Evolutionary conservation across 2,113 vertebrate genomes (phyloP), one percentile per base, ranked within the genome.

Genomic region (Mungos mungo): DNA sequence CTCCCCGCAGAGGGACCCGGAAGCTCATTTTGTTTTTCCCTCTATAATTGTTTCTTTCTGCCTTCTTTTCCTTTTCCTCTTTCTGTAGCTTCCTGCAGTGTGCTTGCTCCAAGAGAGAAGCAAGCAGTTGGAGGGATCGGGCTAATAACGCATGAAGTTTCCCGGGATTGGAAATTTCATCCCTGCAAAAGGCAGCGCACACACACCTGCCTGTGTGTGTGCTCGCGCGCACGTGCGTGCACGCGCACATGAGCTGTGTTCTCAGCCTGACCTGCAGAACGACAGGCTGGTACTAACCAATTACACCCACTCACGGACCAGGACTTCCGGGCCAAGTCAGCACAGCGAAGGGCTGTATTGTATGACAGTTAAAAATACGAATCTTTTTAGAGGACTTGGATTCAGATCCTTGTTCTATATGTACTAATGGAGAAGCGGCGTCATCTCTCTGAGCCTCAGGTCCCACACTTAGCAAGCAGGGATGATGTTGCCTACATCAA

Each of bases 341-440:
- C 50, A 2, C 7, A 3, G 14, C 0, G 2, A 77, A 31, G 23
- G 38, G 47, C 65, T 29, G 1, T 13, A 0, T 1, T 0, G 12
- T 3, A 0, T 16, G 8, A 7, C 3, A 18, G 7, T 38, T 5
- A 82, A 33, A 29, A 57, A 16, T 2, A 7, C 29, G 35, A 8
- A 14, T 11, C 31, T 92, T 52, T 12, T 47, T 23, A n/a, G 68
- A 90, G 50, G 41, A 11, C 74, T 19, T 68, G 7, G 4, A 19
- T 83, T 76, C 52, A 18, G 23, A 25, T 33, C 38, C 47, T 50
- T 33, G 9, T 29, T 47, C 63, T 66, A 0, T 21, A 16, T 0
- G 12, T 7, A 7, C 25, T 7, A 18, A 35, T 3, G 27, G 41
- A 0, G 8, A 25, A 63, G 16, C 4, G 41, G 1, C 15, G 13